A percentile compares a stretch with the other conserved stretches of the same genome.
Conservation (phyloP, 2,888 invertebrate genomes). For the Caenorhabditis panamensis region DNA sequence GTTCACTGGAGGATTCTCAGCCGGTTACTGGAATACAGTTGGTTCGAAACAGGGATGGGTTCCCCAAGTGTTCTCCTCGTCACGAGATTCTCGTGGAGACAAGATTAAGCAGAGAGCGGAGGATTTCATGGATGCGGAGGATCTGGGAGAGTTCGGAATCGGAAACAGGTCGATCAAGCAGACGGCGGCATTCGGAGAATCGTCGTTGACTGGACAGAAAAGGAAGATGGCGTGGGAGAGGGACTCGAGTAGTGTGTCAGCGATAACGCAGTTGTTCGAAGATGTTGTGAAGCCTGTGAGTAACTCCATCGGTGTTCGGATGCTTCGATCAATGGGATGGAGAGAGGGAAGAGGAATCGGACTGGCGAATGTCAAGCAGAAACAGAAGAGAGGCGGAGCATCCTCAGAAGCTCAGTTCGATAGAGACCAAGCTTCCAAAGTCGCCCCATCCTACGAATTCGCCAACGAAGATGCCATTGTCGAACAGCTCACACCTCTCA, state of each 20-base stretch:
- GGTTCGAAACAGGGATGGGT: constrained; percentile 95
- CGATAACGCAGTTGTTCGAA: constrained; percentile 67
- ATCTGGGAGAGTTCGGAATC: constrained; percentile 94
- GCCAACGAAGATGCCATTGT: constrained; percentile 88
- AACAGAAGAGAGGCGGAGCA: constrained; percentile 53
- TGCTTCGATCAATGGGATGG: constrained; percentile 94
- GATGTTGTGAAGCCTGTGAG: constrained; percentile 83
- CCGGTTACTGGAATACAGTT: constrained; percentile 97
- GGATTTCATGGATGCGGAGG: constrained; percentile 98
- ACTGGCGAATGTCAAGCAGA: constrained; percentile 67
- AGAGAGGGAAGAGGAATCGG: constrained; percentile 91
- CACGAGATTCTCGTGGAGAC: constrained; percentile 86
- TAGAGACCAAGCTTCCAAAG: constrained; percentile 81
- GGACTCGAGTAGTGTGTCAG: constrained; percentile 49
- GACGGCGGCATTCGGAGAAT: constrained; percentile 86
- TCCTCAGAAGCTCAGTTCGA: constrained; percentile 83
- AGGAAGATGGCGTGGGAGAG: constrained; percentile 77
- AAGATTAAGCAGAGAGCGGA: constrained; percentile 86
- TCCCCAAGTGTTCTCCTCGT: constrained; percentile 93
- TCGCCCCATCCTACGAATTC: constrained; percentile 84
- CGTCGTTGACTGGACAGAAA: constrained; percentile 60
- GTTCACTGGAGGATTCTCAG: constrained; percentile 98
- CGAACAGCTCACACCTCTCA: constrained; percentile 54
- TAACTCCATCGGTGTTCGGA: constrained; percentile 90
- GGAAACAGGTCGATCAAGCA: constrained; percentile 91